Evolutionary conservation across 2,113 vertebrate genomes (phyloP).

Genomic region (Xiphophorus maculatus): DNA sequence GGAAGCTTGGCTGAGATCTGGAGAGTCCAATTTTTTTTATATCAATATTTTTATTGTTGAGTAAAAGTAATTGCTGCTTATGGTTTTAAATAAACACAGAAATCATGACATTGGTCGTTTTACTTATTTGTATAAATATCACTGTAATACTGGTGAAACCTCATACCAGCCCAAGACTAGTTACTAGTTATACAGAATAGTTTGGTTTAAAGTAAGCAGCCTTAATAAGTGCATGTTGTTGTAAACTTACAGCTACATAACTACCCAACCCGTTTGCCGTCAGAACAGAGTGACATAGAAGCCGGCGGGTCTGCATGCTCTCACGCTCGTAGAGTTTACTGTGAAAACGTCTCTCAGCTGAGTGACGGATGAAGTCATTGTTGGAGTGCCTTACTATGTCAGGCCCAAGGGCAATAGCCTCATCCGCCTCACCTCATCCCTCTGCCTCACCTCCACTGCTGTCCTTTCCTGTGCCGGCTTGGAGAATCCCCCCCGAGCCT

Average conservation of each 20-base stretch:
- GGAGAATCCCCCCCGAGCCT: slow-evolving; percentile 70
- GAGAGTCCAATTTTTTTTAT: too few species aligned
- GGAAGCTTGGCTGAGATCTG: too few species aligned
- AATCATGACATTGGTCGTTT: too few species aligned
- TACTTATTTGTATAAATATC: too few species aligned
- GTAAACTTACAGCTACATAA: not conserved
- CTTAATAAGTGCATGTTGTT: not conserved
- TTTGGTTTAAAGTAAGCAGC: too few species aligned
- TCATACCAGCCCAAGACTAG: too few species aligned
- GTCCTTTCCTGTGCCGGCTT: slow-evolving; percentile 37
- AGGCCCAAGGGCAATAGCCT: slow-evolving; percentile 50
- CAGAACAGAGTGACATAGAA: slow-evolving; percentile 42
- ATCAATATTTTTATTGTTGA: too few species aligned
- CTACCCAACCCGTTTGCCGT: slow-evolving; percentile 8
- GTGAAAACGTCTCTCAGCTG: slow-evolving; percentile 62
- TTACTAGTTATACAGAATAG: too few species aligned
- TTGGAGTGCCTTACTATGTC: slow-evolving; percentile 59
- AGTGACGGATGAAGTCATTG: slow-evolving; percentile 58
- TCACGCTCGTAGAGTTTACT: slow-evolving; percentile 54
- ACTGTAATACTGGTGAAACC: too few species aligned
- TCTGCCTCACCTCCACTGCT: not conserved
- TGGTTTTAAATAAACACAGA: too few species aligned
- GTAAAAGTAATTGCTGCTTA: too few species aligned
- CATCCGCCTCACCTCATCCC: slow-evolving; percentile 2
- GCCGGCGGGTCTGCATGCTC: slow-evolving; percentile 38